Evolutionary conservation across 2,113 vertebrate species (phyloP).

Genomic region (Colossoma macropomum): DNA sequence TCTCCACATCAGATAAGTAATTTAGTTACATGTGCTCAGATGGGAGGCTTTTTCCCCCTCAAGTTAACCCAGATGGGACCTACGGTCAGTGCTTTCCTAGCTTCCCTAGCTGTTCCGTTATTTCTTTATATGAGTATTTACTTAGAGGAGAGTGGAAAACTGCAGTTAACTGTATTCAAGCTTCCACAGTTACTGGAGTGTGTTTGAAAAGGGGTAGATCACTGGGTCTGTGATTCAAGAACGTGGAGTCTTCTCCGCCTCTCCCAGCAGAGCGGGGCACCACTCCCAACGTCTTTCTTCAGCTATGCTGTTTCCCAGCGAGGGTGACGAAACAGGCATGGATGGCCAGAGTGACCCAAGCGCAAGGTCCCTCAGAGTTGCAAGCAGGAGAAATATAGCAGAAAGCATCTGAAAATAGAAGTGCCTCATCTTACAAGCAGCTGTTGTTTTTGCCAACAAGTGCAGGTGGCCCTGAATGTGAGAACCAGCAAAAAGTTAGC

Average conservation of each 20-base stretch:
- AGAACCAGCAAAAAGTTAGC: conserved; percentile 50
- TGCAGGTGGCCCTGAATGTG: conserved; percentile 88
- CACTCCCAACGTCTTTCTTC: conserved; percentile 71
- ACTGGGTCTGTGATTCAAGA: conserved; percentile 17
- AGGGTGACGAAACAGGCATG: conserved; percentile 71
- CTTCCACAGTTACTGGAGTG: conserved; percentile 51
- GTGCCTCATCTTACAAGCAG: conserved; percentile 89
- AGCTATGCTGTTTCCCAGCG: conserved; percentile 74
- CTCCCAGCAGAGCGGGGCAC: conserved; percentile 53
- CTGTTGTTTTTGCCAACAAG: conserved; percentile 93
- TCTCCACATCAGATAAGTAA: too few relatives aligned
- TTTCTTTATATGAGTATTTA: not conserved
- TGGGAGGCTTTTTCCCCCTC: too few relatives aligned
- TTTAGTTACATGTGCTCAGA: too few relatives aligned
- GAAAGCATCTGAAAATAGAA: conserved; percentile 87
- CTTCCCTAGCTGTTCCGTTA: conserved; percentile 53
- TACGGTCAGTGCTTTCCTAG: not conserved
- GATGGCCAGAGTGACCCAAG: conserved; percentile 66
- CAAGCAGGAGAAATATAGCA: conserved; percentile 78
- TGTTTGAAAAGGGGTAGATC: not conserved
- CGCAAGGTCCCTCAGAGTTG: conserved; percentile 73
- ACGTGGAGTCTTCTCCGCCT: conserved; percentile 18
- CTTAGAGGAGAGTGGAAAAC: too few relatives aligned
- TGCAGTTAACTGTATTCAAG: too few relatives aligned
- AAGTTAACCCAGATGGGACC: too few relatives aligned